phyloP scores from a whole-genome alignment of 2,113 vertebrate genomes.

The Fukomys damarensis region DNA sequence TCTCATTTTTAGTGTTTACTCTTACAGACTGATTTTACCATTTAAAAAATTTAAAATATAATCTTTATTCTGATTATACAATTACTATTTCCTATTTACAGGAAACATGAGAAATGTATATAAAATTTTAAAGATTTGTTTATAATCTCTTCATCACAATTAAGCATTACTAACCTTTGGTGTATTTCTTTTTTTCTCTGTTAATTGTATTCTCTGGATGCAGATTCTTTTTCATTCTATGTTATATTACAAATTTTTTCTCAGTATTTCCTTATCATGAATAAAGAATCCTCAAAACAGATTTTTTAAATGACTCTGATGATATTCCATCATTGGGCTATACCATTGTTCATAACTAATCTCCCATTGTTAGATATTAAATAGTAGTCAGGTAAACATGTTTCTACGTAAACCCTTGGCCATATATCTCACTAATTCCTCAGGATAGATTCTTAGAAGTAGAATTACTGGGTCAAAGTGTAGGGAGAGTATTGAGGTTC shows the following conservation, averaged over 20 bases:
- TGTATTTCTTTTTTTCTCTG: neutral
- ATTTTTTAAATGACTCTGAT: conserved; percentile 20
- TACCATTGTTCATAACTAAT: neutral
- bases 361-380: neutral
- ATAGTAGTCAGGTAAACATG: conserved; percentile 14
- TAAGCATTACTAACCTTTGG: neutral
- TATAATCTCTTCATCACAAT: neutral
- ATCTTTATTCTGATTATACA: conserved; percentile 13
- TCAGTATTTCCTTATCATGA: neutral
- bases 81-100: neutral
- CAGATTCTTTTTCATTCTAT: neutral
- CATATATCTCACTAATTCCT: neutral
- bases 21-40: neutral
- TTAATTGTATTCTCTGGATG: neutral
- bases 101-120: neutral
- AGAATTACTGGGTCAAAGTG: conserved; percentile 34
- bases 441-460: conserved; percentile 44
- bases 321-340: neutral
- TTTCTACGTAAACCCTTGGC: neutral
- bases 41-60: conserved; percentile 28
- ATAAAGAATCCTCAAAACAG: neutral
- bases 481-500: neutral
- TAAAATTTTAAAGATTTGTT: neutral
- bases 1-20: neutral
- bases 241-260: neutral